Evolutionary conservation across 2,113 vertebrate species (phyloP).

Genomic region (Rostratula benghalensis): DNA sequence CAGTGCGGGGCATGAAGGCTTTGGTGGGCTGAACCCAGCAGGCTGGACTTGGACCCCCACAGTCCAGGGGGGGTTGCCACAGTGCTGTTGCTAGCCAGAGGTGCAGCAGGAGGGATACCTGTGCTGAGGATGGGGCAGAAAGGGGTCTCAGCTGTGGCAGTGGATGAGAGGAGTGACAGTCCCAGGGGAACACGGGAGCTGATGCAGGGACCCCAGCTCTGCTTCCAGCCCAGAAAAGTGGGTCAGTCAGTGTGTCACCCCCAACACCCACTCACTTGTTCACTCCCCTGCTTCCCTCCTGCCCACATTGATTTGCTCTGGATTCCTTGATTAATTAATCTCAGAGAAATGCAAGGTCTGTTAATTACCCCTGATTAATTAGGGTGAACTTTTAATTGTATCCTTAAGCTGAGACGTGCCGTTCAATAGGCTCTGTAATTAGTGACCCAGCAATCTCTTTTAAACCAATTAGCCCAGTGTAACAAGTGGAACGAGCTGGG

Average conservation of each 20-base stretch:
- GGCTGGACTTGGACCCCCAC: rapidly evolving
- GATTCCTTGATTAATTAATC: constrained; percentile 77
- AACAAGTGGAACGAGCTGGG: constrained; percentile 28
- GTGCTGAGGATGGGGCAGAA: neutral
- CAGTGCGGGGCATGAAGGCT: rapidly evolving
- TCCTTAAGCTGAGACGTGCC: constrained; percentile 73
- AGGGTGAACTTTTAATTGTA: constrained; percentile 83
- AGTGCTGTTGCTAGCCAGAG: rapidly evolving
- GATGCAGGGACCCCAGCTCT: rapidly evolving
- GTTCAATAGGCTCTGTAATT: constrained; percentile 74
- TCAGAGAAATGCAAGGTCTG: constrained; percentile 74
- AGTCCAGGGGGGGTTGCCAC: rapidly evolving
- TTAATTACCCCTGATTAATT: constrained; percentile 85
- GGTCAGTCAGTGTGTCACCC: neutral
- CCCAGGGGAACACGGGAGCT: rapidly evolving
- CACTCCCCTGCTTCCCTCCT: neutral
- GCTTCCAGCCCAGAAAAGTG: neutral
- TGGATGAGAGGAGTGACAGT: neutral
- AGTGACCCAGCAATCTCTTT: constrained; percentile 78
- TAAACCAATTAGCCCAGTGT: constrained; percentile 73
- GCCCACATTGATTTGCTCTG: constrained; percentile 64
- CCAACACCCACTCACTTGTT: rapidly evolving
- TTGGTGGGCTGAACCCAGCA: rapidly evolving
- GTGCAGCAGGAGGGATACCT: rapidly evolving
- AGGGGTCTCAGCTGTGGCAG: rapidly evolving